phyloP scores from a whole-genome alignment of 2,888 invertebrate species.

The Mesodorylaimus sp. region DNA sequence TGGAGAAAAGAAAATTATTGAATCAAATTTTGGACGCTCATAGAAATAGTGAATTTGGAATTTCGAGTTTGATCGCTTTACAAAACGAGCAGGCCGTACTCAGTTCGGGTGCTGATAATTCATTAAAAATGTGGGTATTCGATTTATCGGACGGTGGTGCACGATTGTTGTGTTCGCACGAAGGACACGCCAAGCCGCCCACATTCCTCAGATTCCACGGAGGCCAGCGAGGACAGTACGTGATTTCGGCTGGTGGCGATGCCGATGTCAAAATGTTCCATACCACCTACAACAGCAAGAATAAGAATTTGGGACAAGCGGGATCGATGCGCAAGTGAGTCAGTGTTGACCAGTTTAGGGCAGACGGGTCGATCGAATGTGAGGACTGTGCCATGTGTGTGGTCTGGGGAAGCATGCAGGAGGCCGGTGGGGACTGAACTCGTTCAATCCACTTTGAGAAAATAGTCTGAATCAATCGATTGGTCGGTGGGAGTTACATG shows the following conservation, averaged over 20 bases:
- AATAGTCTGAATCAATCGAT: too few species aligned
- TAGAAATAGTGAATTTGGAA: constrained; percentile 15
- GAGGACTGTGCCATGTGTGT: constrained; percentile 14
- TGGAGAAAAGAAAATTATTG: constrained; percentile 46
- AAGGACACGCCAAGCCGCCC: constrained; percentile 35
- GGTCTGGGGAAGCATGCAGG: too few species aligned
- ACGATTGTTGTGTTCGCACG: constrained; percentile 25
- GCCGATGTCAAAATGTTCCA: constrained; percentile 21
- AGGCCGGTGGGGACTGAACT: too few species aligned
- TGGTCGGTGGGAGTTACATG: too few species aligned
- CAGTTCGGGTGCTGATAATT: constrained; percentile 23
- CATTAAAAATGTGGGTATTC: constrained; percentile 43
- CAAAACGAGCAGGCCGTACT: constrained; percentile 72
- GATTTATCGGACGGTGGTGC: constrained; percentile 67
- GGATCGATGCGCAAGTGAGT: constrained; percentile 11
- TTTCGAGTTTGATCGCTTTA: constrained; percentile 37
- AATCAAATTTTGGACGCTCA: constrained; percentile 67
- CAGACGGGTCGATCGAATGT: not conserved
- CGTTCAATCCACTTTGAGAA: too few species aligned
- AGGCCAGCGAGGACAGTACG: constrained; percentile 15
- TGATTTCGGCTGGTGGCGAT: constrained; percentile 19
- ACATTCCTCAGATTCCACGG: constrained; percentile 57
- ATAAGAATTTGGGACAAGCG: constrained; percentile 19
- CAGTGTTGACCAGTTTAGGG: not conserved
- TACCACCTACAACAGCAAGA: constrained; percentile 14